Percentiles rank a stretch among this genome's conserved stretches.
phyloP scores from a whole-genome alignment of 1,140 invertebrate genomes.

The Micrasema minimum region DNA sequence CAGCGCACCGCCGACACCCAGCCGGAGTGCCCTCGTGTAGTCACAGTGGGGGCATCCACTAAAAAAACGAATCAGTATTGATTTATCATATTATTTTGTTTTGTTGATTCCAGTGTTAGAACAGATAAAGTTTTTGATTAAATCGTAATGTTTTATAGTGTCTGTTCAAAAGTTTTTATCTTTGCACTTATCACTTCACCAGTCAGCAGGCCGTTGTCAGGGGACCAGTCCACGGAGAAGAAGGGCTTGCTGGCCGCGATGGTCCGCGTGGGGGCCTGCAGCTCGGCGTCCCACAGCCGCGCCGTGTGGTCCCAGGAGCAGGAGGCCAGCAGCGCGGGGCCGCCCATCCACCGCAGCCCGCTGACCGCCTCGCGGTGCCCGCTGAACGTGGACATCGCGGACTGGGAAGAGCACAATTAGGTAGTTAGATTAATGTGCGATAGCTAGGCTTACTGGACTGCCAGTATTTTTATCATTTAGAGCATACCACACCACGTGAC shows the following conservation, averaged over 20 bases:
- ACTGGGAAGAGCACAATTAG: too few relatives aligned
- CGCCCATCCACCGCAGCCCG: slow-evolving; percentile 83
- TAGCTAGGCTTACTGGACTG: too few relatives aligned
- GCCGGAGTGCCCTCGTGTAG: slow-evolving; percentile 73
- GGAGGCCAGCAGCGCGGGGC: slow-evolving; percentile 79
- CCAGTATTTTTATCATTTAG: too few relatives aligned
- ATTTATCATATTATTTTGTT: too few relatives aligned
- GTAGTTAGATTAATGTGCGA: too few relatives aligned
- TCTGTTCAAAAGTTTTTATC: too few relatives aligned
- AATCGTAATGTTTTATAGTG: neutral
- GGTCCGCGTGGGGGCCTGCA: slow-evolving; percentile 56
- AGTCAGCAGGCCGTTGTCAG: slow-evolving; percentile 78
- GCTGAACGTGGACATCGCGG: slow-evolving; percentile 87
- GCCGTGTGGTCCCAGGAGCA: slow-evolving; percentile 97
- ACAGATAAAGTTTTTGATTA: neutral
- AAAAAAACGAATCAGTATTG: too few relatives aligned
- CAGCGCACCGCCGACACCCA: slow-evolving; percentile 93
- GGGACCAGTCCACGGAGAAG: slow-evolving; percentile 87
- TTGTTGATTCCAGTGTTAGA: too few relatives aligned
- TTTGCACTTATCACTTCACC: too few relatives aligned
- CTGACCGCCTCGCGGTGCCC: slow-evolving; percentile 94
- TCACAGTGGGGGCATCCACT: slow-evolving; percentile 47
- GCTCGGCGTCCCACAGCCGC: slow-evolving; percentile 92
- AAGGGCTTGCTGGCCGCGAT: slow-evolving; percentile 83
- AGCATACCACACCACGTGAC: too few relatives aligned